Evolutionary conservation across 2,888 invertebrate species (phyloP).

Genomic region (Drosophila maculinotata): DNA sequence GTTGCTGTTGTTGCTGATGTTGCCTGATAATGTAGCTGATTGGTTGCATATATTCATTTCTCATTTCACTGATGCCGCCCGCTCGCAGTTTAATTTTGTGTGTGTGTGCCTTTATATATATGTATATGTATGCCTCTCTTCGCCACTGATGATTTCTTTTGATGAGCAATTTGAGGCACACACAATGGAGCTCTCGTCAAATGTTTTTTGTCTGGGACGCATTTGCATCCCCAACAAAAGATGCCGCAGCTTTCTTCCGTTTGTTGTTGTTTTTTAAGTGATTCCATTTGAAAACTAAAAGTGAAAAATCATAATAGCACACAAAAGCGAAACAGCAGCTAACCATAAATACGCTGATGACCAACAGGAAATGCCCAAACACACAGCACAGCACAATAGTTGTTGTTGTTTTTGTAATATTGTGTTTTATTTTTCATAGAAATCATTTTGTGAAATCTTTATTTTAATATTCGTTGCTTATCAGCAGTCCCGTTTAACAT

Average conservation of each 20-base stretch:
- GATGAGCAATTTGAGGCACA: constrained; percentile 55
- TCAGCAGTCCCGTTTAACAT: constrained; percentile 10
- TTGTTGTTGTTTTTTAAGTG: constrained; percentile 51
- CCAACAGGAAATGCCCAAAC: constrained; percentile 50
- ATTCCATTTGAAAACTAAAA: constrained; percentile 59
- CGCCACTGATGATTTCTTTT: constrained; percentile 68
- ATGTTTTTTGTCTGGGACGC: constrained; percentile 52
- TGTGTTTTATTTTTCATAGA: background rate
- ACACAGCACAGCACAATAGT: constrained; percentile 1
- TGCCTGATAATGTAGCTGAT: constrained; percentile 52
- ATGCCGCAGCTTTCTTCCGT: constrained; percentile 66
- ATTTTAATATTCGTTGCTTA: constrained; percentile 16
- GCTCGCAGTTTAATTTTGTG: background rate
- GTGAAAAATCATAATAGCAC: constrained; percentile 41
- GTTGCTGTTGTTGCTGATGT: constrained; percentile 28
- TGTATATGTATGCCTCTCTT: constrained; percentile 6
- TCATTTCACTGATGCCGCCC: constrained; percentile 34
- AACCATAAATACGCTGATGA: constrained; percentile 36
- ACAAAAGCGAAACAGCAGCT: constrained; percentile 40
- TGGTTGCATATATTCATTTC: constrained; percentile 50
- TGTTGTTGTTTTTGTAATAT: constrained; percentile 2
- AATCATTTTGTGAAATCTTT: constrained; percentile 5
- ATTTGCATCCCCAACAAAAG: constrained; percentile 75
- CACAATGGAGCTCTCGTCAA: constrained; percentile 54
- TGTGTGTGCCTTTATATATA: constrained; percentile 10